Percentiles rank a stretch among this genome's conserved stretches.
These are phyloP conservation scores for Channallabes apus DNA, from an alignment of 2,797 vertebrate genomes.

Conservation along the genomic window DNA sequence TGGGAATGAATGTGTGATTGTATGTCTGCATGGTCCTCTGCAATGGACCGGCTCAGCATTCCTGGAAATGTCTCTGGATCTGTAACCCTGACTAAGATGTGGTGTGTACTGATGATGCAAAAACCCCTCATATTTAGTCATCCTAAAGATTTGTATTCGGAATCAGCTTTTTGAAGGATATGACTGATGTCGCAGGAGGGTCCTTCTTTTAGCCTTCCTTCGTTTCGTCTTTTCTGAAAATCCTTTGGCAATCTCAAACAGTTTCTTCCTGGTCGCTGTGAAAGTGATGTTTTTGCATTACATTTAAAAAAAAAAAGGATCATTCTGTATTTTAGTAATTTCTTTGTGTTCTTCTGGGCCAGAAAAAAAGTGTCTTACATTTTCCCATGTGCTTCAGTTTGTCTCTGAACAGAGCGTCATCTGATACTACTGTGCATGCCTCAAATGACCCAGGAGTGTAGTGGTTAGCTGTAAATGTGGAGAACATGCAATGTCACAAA, in stretches of 20 bases:
- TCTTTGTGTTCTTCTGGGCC: not conserved
- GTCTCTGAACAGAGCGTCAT: slow-evolving; percentile 96
- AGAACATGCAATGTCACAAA: slow-evolving; percentile 27
- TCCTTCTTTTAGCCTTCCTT: slow-evolving; percentile 89
- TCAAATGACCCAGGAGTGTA: slow-evolving; percentile 76
- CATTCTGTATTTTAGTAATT: too few relatives aligned
- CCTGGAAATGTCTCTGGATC: not conserved
- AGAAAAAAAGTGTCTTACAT: slow-evolving; percentile 79
- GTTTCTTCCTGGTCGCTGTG: slow-evolving; percentile 92
- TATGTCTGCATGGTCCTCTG: not conserved
- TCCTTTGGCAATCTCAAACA: slow-evolving; percentile 93
- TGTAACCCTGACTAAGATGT: not conserved
- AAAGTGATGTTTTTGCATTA: slow-evolving; percentile 9
- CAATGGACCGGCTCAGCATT: not conserved
- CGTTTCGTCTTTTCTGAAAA: slow-evolving; percentile 97
- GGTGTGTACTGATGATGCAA: too few relatives aligned
- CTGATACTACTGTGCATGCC: slow-evolving; percentile 76
- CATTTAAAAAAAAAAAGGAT: not conserved
- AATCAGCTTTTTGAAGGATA: slow-evolving; percentile 79
- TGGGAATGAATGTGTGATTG: not conserved
- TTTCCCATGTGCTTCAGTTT: slow-evolving; percentile 99
- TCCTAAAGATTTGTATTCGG: not conserved
- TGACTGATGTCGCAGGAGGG: slow-evolving; percentile 87
- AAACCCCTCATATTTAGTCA: not conserved
- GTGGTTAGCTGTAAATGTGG: slow-evolving; percentile 69